phyloP scores from a whole-genome alignment of 2,888 invertebrate species.

The Thereva unica region DNA sequence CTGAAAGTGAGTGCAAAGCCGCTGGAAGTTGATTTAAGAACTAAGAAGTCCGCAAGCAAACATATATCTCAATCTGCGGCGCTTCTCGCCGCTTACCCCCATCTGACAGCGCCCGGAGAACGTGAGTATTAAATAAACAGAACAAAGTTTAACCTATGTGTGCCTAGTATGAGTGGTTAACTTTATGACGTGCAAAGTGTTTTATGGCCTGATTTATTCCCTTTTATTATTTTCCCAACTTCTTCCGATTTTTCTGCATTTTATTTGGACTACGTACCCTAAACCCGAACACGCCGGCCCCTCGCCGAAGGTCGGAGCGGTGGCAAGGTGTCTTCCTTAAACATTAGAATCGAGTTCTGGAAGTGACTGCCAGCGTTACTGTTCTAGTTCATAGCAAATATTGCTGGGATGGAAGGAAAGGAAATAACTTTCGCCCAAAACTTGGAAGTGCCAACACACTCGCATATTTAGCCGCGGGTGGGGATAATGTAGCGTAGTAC shows the following conservation, averaged over 20 bases:
- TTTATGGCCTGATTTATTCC: slow-evolving; percentile 34
- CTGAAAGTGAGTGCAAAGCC: not conserved
- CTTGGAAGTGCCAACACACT: not conserved
- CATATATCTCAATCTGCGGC: slow-evolving; percentile 1
- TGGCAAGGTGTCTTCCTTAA: slow-evolving; percentile 1
- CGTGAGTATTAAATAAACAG: slow-evolving; percentile 15
- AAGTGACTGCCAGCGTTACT: slow-evolving; percentile 4
- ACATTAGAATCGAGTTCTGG: not conserved
- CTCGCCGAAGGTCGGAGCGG: too few species aligned
- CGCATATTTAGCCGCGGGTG: slow-evolving; percentile 18
- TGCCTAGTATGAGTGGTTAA: slow-evolving; percentile 4
- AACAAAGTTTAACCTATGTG: slow-evolving; percentile 12
- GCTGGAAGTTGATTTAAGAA: not conserved
- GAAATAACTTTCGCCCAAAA: slow-evolving; percentile 14
- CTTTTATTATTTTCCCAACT: slow-evolving; percentile 4
- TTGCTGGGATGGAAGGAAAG: not conserved
- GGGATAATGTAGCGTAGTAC: not conserved
- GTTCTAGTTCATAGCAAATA: not conserved
- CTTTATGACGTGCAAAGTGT: slow-evolving; percentile 37
- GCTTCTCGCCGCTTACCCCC: not conserved
- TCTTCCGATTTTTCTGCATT: not conserved
- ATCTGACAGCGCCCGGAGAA: not conserved
- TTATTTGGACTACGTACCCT: not conserved
- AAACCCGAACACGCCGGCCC: too few species aligned
- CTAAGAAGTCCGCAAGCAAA: slow-evolving; percentile 1